These are phyloP conservation scores for Drosophila tristis DNA, from an alignment of 1,140 invertebrate species.

Conservation along the genomic window DNA sequence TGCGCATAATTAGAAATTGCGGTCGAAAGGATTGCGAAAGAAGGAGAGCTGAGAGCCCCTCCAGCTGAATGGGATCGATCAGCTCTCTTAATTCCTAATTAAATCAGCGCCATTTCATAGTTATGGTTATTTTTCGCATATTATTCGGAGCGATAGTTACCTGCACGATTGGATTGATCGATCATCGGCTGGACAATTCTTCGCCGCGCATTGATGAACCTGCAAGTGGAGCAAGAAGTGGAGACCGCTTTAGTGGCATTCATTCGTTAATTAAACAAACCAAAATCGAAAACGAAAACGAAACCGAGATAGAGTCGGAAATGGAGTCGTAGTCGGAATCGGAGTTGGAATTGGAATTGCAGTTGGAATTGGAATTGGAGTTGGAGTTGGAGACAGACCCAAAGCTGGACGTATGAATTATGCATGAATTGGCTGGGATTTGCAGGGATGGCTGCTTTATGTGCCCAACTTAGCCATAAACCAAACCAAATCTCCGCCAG, in stretches of 20 bases:
- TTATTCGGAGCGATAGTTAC: slow-evolving; percentile 86
- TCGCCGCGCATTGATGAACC: slow-evolving; percentile 99
- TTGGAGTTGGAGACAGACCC: too few species aligned
- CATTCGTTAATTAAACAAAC: slow-evolving; percentile 66
- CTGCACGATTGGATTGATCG: slow-evolving; percentile 99
- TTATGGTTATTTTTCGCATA: slow-evolving; percentile 68
- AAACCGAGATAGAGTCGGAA: slow-evolving; percentile 4
- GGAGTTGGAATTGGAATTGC: slow-evolving; percentile 12
- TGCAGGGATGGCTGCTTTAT: slow-evolving; percentile 59
- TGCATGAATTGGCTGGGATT: slow-evolving; percentile 68
- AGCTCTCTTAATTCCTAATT: slow-evolving; percentile 48
- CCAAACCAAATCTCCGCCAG: slow-evolving; percentile 75
- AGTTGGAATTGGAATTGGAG: not conserved
- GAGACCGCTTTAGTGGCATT: slow-evolving; percentile 20
- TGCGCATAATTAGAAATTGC: slow-evolving; percentile 85
- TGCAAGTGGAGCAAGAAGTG: slow-evolving; percentile 85
- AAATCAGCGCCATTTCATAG: slow-evolving; percentile 68
- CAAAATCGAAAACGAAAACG: slow-evolving; percentile 24
- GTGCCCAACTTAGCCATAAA: slow-evolving; percentile 80
- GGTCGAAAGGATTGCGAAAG: slow-evolving; percentile 34
- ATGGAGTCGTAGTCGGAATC: not conserved
- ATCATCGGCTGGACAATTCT: slow-evolving; percentile 99
- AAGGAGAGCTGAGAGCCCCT: not conserved
- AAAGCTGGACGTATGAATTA: slow-evolving; percentile 58
- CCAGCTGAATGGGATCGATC: slow-evolving; percentile 9